Evolutionary conservation across 1,140 invertebrate species (phyloP).

Genomic region (Nasonia vitripennis): DNA sequence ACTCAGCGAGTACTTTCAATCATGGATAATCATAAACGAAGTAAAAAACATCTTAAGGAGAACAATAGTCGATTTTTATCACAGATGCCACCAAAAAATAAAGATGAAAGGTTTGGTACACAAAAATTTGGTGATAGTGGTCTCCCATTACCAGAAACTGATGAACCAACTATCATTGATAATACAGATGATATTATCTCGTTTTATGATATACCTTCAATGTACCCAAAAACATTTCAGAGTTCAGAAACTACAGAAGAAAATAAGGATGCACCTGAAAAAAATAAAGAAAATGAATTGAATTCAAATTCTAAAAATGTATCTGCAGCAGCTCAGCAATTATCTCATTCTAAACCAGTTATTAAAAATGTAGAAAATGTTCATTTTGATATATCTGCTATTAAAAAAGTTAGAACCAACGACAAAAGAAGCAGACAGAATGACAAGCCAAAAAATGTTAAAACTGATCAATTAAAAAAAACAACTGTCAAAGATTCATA

Average conservation of each 20-base stretch:
- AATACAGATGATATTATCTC: conserved; percentile 32
- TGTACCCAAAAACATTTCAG: conserved; percentile 1
- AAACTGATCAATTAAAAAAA: neutral
- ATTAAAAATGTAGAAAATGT: conserved; percentile 41
- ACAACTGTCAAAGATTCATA: neutral
- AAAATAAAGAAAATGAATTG: neutral
- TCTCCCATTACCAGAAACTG: neutral
- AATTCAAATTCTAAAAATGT: neutral
- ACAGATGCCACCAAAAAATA: neutral
- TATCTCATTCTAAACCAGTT: neutral
- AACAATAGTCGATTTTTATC: neutral
- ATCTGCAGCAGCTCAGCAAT: neutral
- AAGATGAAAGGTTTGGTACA: neutral
- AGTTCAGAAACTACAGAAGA: neutral
- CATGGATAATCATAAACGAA: neutral
- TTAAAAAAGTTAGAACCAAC: neutral
- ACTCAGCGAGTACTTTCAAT: conserved; percentile 32
- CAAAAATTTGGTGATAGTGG: neutral
- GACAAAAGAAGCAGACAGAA: neutral
- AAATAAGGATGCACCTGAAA: neutral
- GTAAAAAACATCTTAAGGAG: neutral
- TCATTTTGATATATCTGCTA: neutral
- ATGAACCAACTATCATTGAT: neutral
- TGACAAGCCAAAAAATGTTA: neutral
- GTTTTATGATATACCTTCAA: conserved; percentile 37